Evolutionary conservation across 1,140 invertebrate genomes (phyloP).

Genomic region (Pogonomyrmex californicus): DNA sequence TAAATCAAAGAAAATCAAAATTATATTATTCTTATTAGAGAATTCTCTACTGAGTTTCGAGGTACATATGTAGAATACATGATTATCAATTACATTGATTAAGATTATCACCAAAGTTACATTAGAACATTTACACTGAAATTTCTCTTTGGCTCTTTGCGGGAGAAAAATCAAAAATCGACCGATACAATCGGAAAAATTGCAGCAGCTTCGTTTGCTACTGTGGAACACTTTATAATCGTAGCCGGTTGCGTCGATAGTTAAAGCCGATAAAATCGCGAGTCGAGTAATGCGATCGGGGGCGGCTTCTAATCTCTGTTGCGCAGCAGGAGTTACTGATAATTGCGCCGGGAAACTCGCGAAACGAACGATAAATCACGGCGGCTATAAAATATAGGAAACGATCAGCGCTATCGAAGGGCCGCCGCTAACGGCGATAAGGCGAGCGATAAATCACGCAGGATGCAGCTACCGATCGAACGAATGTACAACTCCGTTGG

Average conservation of each 20-base stretch:
- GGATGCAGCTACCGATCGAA: conserved; percentile 75
- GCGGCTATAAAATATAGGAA: conserved; percentile 77
- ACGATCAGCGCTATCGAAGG: conserved; percentile 77
- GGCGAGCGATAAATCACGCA: conserved; percentile 75
- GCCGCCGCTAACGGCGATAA: conserved; percentile 74
- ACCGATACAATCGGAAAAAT: background rate
- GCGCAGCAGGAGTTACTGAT: conserved; percentile 75
- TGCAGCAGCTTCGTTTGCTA: conserved; percentile 13
- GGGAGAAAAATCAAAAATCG: background rate
- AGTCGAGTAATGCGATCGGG: conserved; percentile 64
- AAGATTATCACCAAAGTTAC: background rate
- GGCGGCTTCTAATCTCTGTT: conserved; percentile 75
- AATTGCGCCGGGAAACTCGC: conserved; percentile 74
- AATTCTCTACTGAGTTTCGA: background rate
- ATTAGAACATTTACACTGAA: background rate
- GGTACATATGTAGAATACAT: background rate
- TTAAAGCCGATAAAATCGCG: conserved; percentile 69
- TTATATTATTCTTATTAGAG: background rate
- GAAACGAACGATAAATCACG: conserved; percentile 77
- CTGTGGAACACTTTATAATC: conserved; percentile 58
- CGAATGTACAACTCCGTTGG: conserved; percentile 61
- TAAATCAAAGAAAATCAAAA: background rate
- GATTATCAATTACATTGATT: background rate
- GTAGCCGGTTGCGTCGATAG: conserved; percentile 62
- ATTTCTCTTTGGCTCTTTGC: background rate